Evolutionary conservation across 2,797 vertebrate genomes (phyloP).

Genomic region (Labroides dimidiatus): DNA sequence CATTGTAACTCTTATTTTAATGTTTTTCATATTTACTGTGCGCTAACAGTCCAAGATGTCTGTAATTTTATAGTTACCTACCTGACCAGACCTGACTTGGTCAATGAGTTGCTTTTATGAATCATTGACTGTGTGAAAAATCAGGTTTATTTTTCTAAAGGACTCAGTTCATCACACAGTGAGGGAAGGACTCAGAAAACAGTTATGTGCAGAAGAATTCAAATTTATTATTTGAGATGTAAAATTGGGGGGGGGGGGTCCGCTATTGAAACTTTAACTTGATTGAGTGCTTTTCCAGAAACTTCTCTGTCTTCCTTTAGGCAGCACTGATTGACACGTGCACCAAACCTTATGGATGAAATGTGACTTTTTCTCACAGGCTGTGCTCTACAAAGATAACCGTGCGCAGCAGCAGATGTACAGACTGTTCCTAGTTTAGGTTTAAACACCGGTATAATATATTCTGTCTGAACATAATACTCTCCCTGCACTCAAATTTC

Average conservation of each 20-base stretch:
- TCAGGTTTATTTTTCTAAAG: constrained; percentile 64
- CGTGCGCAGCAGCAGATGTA: constrained; percentile 24
- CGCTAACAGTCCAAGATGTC: constrained; percentile 60
- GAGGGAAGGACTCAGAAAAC: constrained; percentile 11
- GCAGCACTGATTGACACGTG: constrained; percentile 6
- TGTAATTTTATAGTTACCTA: constrained; percentile 60
- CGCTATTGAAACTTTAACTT: background rate
- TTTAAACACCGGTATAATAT: constrained; percentile 36
- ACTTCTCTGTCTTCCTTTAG: constrained; percentile 34
- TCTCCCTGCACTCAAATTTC: constrained; percentile 2
- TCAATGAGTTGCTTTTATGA: constrained; percentile 48
- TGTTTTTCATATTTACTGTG: constrained; percentile 50
- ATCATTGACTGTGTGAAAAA: constrained; percentile 47
- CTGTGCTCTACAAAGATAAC: constrained; percentile 7
- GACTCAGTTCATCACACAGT: constrained; percentile 24
- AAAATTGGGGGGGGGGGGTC: background rate
- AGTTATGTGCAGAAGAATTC: constrained; percentile 1
- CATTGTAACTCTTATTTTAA: constrained; percentile 43
- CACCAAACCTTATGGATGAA: constrained; percentile 21
- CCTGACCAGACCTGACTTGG: constrained; percentile 42
- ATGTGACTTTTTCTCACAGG: constrained; percentile 13
- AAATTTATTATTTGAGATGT: constrained; percentile 11
- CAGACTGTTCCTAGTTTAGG: constrained; percentile 33
- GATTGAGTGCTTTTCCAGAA: constrained; percentile 7
- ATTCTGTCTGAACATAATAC: constrained; percentile 27